Base-by-base conservation (phyloP, 2,797 vertebrate genomes). In the Liasis olivaceus region DNA sequence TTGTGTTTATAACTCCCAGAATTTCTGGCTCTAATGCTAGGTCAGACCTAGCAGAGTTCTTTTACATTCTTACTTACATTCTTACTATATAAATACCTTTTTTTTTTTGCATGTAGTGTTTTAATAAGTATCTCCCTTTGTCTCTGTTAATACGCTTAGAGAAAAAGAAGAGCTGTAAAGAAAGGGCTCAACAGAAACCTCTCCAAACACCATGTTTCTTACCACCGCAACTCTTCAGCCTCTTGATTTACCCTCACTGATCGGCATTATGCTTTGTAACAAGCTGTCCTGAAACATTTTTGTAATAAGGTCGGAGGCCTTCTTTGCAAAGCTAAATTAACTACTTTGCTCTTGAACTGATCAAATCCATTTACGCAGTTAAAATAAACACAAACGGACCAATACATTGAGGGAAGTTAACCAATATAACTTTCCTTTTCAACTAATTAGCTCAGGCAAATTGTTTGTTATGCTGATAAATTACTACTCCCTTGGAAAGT, bases 381-480 rank as follows among this genome's bases (percentile, higher is more conserved):
- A 54, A 87, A 87, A 90, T 28, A 87, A 77, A 58, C 24, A 64
- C 20, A 14, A n/a, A 58, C 63, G 14, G 2, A 63, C 12, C 1
- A 60, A 88, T 47, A 88, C 17, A 42, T 90, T 31, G 58, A 62
- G 84, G 8, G 54, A 69, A 54, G 26, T 86, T 90, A 87, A 72
- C 81, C 47, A 69, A 66, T 63, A 31, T 58, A 89, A 89, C 51
- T 77, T 59, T 84, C n/a, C 62, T 28, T 89, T 64, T 88, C 54
- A 60, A 36, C 12, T 92, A 87, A 72, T 90, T 90, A 72, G 64
- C 62, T 86, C 54, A 86, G 63, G 64, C 81, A 54, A 90, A 87
- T 92, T 87, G 63, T 92, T 89, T 92, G 87, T 87, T 90, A 62
- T 77, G 54, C 31, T 60, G 84, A 86, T 92, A 92, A 90, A 92